A percentile compares a stretch with the other conserved stretches of the same genome.
Conservation (phyloP, 2,113 vertebrate genomes). For the Melanerpes aurifrons region DNA sequence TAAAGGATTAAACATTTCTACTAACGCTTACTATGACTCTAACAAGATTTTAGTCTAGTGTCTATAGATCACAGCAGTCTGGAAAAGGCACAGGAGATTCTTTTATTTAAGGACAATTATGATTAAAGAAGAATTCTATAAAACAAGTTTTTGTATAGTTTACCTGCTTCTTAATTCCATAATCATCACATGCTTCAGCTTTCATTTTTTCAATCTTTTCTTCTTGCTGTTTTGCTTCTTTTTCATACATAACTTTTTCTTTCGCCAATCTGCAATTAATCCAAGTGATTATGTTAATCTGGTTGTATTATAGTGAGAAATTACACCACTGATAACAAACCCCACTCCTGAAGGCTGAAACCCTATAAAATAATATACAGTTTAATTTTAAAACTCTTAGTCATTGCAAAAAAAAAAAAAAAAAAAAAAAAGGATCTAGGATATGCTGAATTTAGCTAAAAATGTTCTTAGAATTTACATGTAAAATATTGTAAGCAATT, state of each 20-base stretch:
- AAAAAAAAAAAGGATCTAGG: neutral
- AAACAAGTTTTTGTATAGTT: neutral
- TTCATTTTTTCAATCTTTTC: slow-evolving; percentile 92
- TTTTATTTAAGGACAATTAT: neutral
- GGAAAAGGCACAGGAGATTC: neutral
- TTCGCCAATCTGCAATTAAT: slow-evolving; percentile 87
- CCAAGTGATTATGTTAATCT: slow-evolving; percentile 22
- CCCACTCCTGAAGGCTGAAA: neutral
- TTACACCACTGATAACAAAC: neutral
- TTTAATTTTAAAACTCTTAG: neutral
- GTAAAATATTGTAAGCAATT: neutral
- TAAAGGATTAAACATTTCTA: neutral
- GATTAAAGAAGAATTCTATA: neutral
- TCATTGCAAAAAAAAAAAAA: too few species aligned
- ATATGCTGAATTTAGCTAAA: neutral
- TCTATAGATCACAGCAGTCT: neutral
- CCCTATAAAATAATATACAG: neutral
- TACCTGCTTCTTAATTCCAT: slow-evolving; percentile 94
- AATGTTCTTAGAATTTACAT: neutral
- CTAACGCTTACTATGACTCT: neutral
- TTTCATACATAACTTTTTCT: slow-evolving; percentile 91
- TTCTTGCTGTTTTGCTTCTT: slow-evolving; percentile 92
- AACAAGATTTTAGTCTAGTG: neutral
- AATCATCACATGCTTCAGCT: slow-evolving; percentile 86
- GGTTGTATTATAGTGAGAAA: neutral